These are phyloP conservation scores for Anisognathus igniventris DNA, from an alignment of 2,797 vertebrate genomes.

Conservation along the genomic window DNA sequence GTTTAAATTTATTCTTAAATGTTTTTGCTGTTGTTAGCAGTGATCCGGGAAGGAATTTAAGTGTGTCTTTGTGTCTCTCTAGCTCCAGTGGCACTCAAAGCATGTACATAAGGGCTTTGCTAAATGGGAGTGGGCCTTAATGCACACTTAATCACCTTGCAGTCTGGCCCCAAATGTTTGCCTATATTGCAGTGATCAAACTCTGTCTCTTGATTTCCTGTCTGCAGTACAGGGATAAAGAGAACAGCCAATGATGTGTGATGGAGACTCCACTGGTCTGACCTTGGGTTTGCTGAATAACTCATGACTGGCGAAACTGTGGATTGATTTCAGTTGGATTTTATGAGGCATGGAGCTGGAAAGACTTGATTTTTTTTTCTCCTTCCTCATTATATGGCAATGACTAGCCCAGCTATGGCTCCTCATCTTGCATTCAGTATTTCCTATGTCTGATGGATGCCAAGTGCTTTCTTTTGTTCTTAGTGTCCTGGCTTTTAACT, in stretches of 20 bases:
- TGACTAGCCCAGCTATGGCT: not conserved
- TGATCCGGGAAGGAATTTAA: slow-evolving; percentile 16
- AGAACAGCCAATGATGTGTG: not conserved
- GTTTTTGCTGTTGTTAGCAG: not conserved
- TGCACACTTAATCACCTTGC: slow-evolving; percentile 43
- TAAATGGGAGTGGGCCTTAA: slow-evolving; percentile 9
- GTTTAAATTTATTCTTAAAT: not conserved
- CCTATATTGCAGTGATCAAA: not conserved
- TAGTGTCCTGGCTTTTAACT: not conserved
- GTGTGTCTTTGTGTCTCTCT: not conserved
- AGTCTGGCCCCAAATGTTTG: slow-evolving; percentile 13
- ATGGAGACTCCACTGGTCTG: slow-evolving; percentile 2
- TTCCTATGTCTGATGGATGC: not conserved
- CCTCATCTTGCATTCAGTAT: not conserved
- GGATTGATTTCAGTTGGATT: slow-evolving; percentile 36
- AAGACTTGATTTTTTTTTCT: not conserved
- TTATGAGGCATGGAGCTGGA: slow-evolving; percentile 10
- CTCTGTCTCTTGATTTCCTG: slow-evolving; percentile 33
- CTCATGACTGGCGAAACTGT: slow-evolving; percentile 9
- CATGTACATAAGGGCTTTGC: not conserved
- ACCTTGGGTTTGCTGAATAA: slow-evolving; percentile 25
- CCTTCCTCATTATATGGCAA: not conserved
- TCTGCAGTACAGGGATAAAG: not conserved
- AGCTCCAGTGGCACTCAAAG: slow-evolving; percentile 15
- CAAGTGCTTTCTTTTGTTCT: not conserved